Base-by-base conservation (phyloP, 2,113 vertebrate species). In the Dendropsophus ebraccatus region DNA sequence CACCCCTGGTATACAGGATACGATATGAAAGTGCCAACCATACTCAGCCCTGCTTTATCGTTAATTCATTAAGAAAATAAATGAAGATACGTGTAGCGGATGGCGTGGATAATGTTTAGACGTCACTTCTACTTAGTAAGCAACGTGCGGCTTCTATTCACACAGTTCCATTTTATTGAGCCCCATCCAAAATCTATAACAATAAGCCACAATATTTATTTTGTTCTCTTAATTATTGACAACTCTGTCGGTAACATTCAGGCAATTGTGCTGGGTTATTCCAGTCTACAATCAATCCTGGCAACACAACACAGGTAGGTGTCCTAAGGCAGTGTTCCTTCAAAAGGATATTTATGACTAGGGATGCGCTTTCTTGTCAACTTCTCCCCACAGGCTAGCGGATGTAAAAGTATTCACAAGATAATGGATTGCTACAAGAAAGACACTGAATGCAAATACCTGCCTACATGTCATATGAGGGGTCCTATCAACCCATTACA, bases 251-350 rank as follows among this genome's bases (percentile, higher is more conserved):
- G n/a, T 16, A 5, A 41, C 41, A 41, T 41, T 41, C 30, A 78
- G 84, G 23, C 32, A 28, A 19, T 4, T 13, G 62, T 30, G 60
- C 50, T 17, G 77, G 50, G 82, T 83, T 83, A 84, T 67, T 62
- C 60, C 41, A 88, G 81, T 65, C 80, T 65, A 80, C 32, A 73
- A 77, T 85, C 81, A 75, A 82, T 83, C 80, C 54, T 37, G 47
- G 75, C 69, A 49, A 75, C 75, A 62, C 35, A 37, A 62, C 65
- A 80, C 84, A 88, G 83, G 73, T 81, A 88, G 74, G 60, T 49
- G 62, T 62, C 81, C 81, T 78, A 52, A 67, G 81, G 84, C 60
- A 83, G 73, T 35, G 52, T 78, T n/a, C 82, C 83, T 80, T 88
- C 73, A 86, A 78, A n/a, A 62, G 58, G 75, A 78, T 78, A 87